A percentile compares a stretch with the other conserved stretches of the same genome.
Evolutionary conservation across 2,113 vertebrate species (phyloP).

Genomic region (Chamaetylas fuelleborni): DNA sequence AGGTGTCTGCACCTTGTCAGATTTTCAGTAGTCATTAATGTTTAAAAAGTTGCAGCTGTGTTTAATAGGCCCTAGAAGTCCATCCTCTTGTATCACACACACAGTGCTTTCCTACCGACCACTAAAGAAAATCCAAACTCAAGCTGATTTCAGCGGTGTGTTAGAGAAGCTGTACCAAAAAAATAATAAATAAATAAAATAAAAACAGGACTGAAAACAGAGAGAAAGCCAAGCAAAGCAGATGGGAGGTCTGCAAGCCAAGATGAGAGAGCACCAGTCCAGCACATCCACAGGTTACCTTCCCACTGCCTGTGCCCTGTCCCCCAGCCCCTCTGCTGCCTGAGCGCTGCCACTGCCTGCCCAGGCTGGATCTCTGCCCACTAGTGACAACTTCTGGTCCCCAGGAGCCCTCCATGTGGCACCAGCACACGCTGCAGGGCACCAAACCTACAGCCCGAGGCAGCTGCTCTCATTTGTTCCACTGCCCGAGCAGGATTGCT

Average conservation of each 20-base stretch:
- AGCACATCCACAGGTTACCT: neutral
- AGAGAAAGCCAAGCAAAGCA: neutral
- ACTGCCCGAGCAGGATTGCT: neutral
- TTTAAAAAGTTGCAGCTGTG: neutral
- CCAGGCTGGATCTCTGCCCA: neutral
- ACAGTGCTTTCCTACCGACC: neutral
- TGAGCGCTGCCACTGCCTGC: neutral
- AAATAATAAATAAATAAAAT: neutral
- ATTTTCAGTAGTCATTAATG: neutral
- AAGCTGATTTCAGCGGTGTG: neutral
- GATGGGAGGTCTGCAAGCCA: neutral
- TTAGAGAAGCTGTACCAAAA: neutral
- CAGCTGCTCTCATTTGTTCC: neutral
- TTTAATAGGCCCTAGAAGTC: neutral
- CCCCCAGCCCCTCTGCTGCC: neutral
- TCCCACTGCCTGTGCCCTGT: neutral
- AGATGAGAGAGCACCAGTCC: neutral
- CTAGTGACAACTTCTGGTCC: neutral
- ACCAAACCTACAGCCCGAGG: neutral
- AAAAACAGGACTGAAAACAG: neutral
- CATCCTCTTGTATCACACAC: neutral
- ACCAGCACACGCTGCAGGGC: neutral
- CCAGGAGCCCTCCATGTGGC: neutral
- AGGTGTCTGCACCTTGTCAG: neutral
- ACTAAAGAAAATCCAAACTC: neutral